Base-by-base conservation (phyloP, 2,113 vertebrate species). In the Pithys albifrons region DNA sequence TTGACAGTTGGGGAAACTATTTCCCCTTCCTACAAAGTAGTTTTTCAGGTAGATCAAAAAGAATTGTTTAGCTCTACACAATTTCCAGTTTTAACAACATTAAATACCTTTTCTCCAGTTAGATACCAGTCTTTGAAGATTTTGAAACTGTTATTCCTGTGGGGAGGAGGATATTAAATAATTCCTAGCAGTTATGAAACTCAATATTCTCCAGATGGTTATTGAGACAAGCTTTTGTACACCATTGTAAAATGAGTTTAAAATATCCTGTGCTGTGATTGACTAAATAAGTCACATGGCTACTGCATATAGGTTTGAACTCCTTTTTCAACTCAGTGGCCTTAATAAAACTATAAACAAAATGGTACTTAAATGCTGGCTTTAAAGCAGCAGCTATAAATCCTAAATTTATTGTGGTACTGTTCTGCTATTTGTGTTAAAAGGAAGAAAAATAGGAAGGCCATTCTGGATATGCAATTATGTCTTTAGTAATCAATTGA, bases 121-220 rank as follows among this genome's bases (percentile, higher is more conserved):
- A 85, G 93, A 92, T 91, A 95, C 66, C 81, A 72, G 87, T 85
- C 94, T 97, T 96, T 97, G 95, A 97, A 97, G 94, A 94, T 91
- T 93, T 89, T 83, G 79, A 91, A 96, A 91, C 89, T 95, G 91
- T 96, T 97, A 96, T 94, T 96, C 95, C 91, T 97, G 27, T 93
- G 93, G 93, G 81, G 70, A 92, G 52, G 58, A 96, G 95, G 93
- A 95, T 97, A 97, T 97, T 96, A 93, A 96, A 97, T 96, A 97
- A 97, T 97, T 97, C 94, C 91, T 97, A 96, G 95, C 82, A 95
- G 86, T 97, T 97, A 96, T 97, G 96, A 97, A 97, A 96, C 93
- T 96, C 97, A 94, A 94, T 97, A 97, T 96, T 96, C 96, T 97
- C 96, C 97, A 97, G 97, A 96, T 97, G 93, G 89, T 94, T 96